Conservation (phyloP, 1,140 invertebrate species). For the Drosophila ercepeae region DNA sequence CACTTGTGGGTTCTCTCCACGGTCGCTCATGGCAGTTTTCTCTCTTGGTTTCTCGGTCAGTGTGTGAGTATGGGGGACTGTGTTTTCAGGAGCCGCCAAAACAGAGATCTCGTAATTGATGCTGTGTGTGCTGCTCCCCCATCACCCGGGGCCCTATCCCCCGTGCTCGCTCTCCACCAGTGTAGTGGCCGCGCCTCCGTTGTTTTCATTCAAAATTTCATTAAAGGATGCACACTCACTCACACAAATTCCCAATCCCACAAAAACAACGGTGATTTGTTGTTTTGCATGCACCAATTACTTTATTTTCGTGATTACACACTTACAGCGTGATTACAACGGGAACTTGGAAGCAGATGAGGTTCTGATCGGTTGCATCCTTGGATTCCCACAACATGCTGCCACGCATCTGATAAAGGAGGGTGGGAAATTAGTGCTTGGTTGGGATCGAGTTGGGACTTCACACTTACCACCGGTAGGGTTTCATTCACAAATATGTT, state of each 20-base stretch:
- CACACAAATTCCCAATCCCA: slow-evolving; percentile 7
- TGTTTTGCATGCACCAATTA: slow-evolving; percentile 77
- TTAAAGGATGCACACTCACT: slow-evolving; percentile 66
- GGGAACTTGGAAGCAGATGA: slow-evolving; percentile 79
- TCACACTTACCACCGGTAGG: slow-evolving; percentile 67
- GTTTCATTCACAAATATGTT: slow-evolving; percentile 64
- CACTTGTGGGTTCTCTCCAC: slow-evolving; percentile 41
- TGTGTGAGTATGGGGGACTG: slow-evolving; percentile 7
- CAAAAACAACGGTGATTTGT: slow-evolving; percentile 7
- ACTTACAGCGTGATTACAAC: slow-evolving; percentile 64
- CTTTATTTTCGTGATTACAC: slow-evolving; percentile 65
- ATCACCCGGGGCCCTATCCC: slow-evolving; percentile 1
- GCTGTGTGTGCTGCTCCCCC: slow-evolving; percentile 19
- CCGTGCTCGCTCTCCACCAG: not conserved
- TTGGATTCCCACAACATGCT: slow-evolving; percentile 77
- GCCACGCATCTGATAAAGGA: slow-evolving; percentile 57
- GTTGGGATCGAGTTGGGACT: not conserved
- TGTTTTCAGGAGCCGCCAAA: slow-evolving; percentile 46
- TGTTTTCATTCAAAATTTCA: slow-evolving; percentile 72
- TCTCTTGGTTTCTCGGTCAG: slow-evolving; percentile 15
- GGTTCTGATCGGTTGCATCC: slow-evolving; percentile 57
- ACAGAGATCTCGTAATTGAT: slow-evolving; percentile 68
- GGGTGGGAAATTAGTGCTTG: not conserved
- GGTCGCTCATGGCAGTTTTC: slow-evolving; percentile 7
- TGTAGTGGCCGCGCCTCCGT: slow-evolving; percentile 32